A percentile compares a stretch with the other conserved stretches of the same genome.
Conservation (phyloP, 2,113 vertebrate species). For the Vicugna pacos region DNA sequence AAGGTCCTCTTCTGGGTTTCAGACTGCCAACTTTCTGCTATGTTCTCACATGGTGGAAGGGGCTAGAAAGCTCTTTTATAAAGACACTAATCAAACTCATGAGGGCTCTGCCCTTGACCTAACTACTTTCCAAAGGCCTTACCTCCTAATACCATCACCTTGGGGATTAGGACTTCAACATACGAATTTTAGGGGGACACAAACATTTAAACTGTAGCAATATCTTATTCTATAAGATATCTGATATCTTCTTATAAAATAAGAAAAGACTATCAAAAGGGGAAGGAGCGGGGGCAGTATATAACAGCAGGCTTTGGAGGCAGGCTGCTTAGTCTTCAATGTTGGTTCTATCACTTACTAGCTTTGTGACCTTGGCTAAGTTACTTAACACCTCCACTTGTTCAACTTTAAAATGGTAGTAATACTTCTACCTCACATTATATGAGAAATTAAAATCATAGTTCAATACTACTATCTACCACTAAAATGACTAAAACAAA, state of each 20-base stretch:
- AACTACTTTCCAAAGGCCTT: background rate
- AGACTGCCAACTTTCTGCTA: background rate
- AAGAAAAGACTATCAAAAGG: background rate
- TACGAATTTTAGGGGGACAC: background rate
- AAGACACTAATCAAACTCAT: background rate
- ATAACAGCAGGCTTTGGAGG: background rate
- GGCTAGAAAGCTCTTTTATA: background rate
- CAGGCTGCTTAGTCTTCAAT: background rate
- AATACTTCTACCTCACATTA: background rate
- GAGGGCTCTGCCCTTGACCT: background rate
- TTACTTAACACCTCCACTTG: background rate
- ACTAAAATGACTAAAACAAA: background rate
- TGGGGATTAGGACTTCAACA: too few species aligned
- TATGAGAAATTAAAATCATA: background rate
- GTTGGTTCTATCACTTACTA: background rate
- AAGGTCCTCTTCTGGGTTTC: too few species aligned
- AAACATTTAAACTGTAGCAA: background rate
- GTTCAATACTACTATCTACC: background rate
- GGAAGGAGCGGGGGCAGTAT: background rate
- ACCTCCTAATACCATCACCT: background rate
- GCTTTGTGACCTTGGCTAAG: background rate
- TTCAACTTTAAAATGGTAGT: background rate
- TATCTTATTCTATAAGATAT: background rate
- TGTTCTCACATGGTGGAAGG: background rate
- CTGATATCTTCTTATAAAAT: background rate